Evolutionary conservation across 2,113 vertebrate genomes (phyloP).

Genomic region (Clarias macrocephalus): DNA sequence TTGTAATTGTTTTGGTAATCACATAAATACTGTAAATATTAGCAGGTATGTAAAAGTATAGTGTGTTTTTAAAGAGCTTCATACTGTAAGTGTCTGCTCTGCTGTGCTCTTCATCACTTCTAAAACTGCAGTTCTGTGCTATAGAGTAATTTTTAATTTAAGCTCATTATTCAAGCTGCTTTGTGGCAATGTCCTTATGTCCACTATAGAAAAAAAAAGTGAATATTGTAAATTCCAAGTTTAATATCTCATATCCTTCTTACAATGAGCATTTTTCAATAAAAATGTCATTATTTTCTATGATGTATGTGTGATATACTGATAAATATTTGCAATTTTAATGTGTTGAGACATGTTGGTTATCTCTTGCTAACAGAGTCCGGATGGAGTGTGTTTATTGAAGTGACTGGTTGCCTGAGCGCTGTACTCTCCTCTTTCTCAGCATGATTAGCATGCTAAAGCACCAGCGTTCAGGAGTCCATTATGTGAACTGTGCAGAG

Average conservation of each 20-base stretch:
- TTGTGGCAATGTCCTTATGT: background rate
- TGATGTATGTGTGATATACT: background rate
- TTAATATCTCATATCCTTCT: background rate
- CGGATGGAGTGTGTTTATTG: constrained; percentile 37
- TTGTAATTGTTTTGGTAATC: background rate
- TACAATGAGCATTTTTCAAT: background rate
- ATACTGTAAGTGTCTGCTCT: background rate
- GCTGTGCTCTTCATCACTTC: background rate
- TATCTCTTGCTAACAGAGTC: constrained; percentile 31
- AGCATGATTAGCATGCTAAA: constrained; percentile 69
- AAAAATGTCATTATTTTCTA: background rate
- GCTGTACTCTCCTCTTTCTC: constrained; percentile 49
- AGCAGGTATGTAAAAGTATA: background rate
- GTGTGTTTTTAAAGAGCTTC: background rate
- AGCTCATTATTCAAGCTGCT: background rate
- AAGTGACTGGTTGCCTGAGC: constrained; percentile 14
- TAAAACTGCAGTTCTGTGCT: background rate
- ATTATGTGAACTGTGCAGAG: constrained; percentile 61
- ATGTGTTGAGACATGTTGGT: constrained; percentile 33
- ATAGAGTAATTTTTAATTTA: background rate
- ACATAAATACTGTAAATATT: background rate
- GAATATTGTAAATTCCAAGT: background rate
- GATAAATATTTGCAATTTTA: constrained; percentile 44
- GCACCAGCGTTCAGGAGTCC: constrained; percentile 63
- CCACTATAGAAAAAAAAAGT: background rate